phyloP scores from a whole-genome alignment of 2,888 invertebrate species.

The Catotricha subobsoleta region DNA sequence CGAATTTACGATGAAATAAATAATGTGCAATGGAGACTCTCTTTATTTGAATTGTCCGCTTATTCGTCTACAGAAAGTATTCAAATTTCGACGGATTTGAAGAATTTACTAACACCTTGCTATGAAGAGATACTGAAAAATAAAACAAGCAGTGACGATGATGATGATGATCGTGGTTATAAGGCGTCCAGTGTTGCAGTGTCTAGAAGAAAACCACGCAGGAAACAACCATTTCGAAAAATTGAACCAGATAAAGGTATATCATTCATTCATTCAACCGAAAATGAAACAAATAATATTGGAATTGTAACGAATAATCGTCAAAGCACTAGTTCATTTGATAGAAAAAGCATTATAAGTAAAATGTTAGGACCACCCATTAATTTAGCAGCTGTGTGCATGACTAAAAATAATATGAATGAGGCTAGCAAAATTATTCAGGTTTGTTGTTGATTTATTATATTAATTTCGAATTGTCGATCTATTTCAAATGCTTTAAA shows the following conservation, averaged over 20 bases:
- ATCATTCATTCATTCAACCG: background rate
- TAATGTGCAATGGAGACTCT: constrained; percentile 24
- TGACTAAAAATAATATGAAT: constrained; percentile 51
- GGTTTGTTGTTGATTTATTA: constrained; percentile 33
- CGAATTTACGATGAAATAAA: constrained; percentile 20
- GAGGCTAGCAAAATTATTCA: constrained; percentile 64
- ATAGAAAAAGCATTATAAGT: constrained; percentile 18
- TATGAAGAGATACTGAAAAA: background rate
- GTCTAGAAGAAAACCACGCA: constrained; percentile 1
- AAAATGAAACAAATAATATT: background rate
- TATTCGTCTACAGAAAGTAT: background rate
- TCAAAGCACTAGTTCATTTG: background rate
- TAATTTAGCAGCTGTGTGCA: constrained; percentile 54
- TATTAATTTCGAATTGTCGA: background rate
- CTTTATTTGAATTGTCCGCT: constrained; percentile 14
- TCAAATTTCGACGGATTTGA: background rate
- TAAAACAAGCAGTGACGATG: background rate
- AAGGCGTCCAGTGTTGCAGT: background rate
- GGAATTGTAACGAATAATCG: background rate
- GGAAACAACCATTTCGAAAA: background rate
- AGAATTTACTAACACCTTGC: background rate
- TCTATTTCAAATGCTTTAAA: constrained; percentile 6
- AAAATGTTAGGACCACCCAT: constrained; percentile 57
- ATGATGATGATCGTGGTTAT: background rate
- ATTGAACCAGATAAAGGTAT: background rate